phyloP scores from a whole-genome alignment of 1,140 invertebrate genomes.

The Scylla paramamosain region DNA sequence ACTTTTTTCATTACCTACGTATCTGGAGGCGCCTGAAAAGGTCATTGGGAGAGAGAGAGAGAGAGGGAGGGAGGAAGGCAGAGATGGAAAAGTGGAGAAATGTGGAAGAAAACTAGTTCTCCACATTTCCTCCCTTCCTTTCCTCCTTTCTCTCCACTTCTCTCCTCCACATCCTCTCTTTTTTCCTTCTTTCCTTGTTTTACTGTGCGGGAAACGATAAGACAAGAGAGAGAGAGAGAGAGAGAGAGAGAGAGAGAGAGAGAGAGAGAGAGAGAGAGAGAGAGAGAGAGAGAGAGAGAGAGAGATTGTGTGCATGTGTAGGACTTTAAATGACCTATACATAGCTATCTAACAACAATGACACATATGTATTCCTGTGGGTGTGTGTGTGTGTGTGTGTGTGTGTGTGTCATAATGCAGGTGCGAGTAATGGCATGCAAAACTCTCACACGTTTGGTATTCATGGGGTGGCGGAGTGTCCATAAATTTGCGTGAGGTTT shows the following conservation, averaged over 20 bases:
- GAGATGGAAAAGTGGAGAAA: background rate
- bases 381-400: constrained; percentile 62
- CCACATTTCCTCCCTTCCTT: no score
- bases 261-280: no score
- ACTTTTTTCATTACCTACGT: background rate
- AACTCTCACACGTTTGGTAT: constrained; percentile 47
- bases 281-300: no score
- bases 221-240: no score
- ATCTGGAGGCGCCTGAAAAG: background rate
- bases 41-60: background rate
- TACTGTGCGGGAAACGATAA: background rate
- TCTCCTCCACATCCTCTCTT: background rate
- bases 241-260: no score
- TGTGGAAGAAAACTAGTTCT: background rate
- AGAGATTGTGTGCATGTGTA: no score
- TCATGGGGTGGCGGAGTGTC: constrained; percentile 47
- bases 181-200: background rate
- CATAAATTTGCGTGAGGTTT: constrained; percentile 52
- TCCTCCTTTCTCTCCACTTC: background rate
- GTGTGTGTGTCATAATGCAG: constrained; percentile 40
- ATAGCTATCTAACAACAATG: no score
- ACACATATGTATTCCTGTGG: constrained; percentile 14
- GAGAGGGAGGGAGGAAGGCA: no score
- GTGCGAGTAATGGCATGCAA: constrained; percentile 57
- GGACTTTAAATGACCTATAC: no score